Conservation (phyloP, 2,888 invertebrate species). For the Listrodromus nycthemerus region DNA sequence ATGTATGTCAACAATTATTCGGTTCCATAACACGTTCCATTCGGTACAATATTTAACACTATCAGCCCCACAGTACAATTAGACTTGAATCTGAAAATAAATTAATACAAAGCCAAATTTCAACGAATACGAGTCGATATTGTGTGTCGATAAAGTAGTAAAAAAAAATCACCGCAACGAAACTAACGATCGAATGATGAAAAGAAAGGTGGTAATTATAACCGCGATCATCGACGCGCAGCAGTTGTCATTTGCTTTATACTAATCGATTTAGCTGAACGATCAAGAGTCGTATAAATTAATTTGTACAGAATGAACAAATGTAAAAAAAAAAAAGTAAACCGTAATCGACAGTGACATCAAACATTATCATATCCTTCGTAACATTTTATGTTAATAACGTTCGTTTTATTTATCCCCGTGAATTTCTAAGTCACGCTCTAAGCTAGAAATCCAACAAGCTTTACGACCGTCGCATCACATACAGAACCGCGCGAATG, state of each 20-base stretch:
- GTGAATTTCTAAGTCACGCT: conserved; percentile 28
- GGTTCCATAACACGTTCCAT: conserved; percentile 41
- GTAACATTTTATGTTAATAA: conserved; percentile 34
- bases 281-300: conserved; percentile 1
- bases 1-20: conserved; percentile 38
- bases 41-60: conserved; percentile 60
- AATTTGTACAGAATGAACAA: conserved; percentile 12
- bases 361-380: conserved; percentile 69
- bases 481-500: conserved; percentile 10
- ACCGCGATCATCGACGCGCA: conserved; percentile 33
- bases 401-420: neutral
- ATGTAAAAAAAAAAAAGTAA: neutral
- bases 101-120: conserved; percentile 62
- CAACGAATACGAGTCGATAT: conserved; percentile 48
- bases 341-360: conserved; percentile 17
- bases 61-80: conserved; percentile 60
- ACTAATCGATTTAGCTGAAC: conserved; percentile 25
- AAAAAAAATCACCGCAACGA: neutral
- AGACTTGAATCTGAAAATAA: conserved; percentile 66
- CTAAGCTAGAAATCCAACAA: conserved; percentile 30
- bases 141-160: neutral
- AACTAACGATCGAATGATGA: neutral
- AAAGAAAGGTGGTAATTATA: conserved; percentile 1
- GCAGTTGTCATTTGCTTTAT: conserved; percentile 52
- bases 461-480: conserved; percentile 44